Evolutionary conservation across 2,113 vertebrate species (phyloP).

Genomic region (Malurus melanocephalus): DNA sequence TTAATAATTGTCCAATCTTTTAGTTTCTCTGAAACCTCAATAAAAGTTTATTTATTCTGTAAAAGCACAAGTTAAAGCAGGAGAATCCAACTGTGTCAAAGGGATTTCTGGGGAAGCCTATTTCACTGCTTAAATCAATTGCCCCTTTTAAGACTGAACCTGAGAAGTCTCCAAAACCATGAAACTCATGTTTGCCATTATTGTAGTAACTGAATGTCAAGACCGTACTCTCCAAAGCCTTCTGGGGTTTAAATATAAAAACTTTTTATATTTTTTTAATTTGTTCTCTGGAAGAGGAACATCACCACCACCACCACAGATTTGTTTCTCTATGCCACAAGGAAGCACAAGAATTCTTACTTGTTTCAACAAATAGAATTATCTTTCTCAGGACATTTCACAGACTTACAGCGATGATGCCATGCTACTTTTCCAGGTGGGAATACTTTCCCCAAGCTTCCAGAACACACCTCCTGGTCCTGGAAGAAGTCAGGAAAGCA

Average conservation of each 20-base stretch:
- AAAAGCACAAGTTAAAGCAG: neutral
- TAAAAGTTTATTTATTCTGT: neutral
- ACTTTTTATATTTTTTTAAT: too few relatives aligned
- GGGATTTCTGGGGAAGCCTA: neutral
- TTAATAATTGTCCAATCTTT: neutral
- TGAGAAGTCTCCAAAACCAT: neutral
- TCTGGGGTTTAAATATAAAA: neutral
- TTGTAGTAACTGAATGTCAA: neutral
- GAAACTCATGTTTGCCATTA: neutral
- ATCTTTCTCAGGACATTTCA: neutral
- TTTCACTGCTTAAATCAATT: neutral
- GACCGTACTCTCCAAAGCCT: neutral
- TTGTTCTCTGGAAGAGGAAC: neutral
- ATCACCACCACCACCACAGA: neutral
- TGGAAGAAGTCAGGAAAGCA: neutral
- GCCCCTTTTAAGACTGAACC: neutral
- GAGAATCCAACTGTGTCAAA: neutral
- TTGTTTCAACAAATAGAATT: neutral
- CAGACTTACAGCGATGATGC: neutral
- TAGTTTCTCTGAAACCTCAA: neutral
- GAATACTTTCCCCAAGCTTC: neutral
- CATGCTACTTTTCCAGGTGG: rapidly evolving
- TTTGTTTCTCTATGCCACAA: rapidly evolving
- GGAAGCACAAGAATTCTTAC: neutral
- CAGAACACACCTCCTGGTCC: neutral